phyloP scores from a whole-genome alignment of 2,888 invertebrate genomes.

The Amiota mariae region DNA sequence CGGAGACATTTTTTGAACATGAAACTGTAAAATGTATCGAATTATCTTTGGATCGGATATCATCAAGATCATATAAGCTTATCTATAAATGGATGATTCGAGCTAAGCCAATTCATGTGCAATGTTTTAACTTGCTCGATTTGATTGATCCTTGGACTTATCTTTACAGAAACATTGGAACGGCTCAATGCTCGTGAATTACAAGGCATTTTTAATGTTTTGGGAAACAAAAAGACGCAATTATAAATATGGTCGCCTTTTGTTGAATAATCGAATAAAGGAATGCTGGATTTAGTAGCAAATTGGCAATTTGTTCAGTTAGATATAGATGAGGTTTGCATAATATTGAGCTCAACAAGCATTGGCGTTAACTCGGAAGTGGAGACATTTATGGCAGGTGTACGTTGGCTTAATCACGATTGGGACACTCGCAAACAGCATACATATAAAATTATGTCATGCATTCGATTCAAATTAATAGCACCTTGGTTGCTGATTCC shows the following conservation, averaged over 20 bases:
- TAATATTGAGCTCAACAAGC: slow-evolving; percentile 81
- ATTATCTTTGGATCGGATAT: slow-evolving; percentile 72
- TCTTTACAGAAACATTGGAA: slow-evolving; percentile 75
- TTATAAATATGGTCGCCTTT: slow-evolving; percentile 59
- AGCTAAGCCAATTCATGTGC: slow-evolving; percentile 75
- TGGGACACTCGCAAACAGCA: slow-evolving; percentile 78
- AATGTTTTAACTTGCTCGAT: slow-evolving; percentile 78
- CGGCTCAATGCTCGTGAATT: slow-evolving; percentile 80
- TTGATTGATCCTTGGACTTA: slow-evolving; percentile 83
- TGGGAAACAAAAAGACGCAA: slow-evolving; percentile 76
- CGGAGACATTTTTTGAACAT: slow-evolving; percentile 66
- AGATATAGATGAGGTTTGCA: slow-evolving; percentile 79
- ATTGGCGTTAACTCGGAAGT: slow-evolving; percentile 83
- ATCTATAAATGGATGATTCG: slow-evolving; percentile 90
- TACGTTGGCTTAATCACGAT: slow-evolving; percentile 84
- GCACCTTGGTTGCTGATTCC: slow-evolving; percentile 87
- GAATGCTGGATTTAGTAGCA: slow-evolving; percentile 85
- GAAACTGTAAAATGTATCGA: slow-evolving; percentile 57
- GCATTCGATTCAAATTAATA: slow-evolving; percentile 85
- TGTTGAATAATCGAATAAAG: slow-evolving; percentile 79
- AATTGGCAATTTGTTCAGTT: slow-evolving; percentile 83
- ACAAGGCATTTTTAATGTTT: slow-evolving; percentile 82
- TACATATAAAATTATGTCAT: slow-evolving; percentile 79
- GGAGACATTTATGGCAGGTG: slow-evolving; percentile 82
- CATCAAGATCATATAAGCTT: slow-evolving; percentile 79